Evolutionary conservation across 2,888 invertebrate species (phyloP), one percentile per base, ranked within the genome.

Genomic region (Chymomyza procnemis): DNA sequence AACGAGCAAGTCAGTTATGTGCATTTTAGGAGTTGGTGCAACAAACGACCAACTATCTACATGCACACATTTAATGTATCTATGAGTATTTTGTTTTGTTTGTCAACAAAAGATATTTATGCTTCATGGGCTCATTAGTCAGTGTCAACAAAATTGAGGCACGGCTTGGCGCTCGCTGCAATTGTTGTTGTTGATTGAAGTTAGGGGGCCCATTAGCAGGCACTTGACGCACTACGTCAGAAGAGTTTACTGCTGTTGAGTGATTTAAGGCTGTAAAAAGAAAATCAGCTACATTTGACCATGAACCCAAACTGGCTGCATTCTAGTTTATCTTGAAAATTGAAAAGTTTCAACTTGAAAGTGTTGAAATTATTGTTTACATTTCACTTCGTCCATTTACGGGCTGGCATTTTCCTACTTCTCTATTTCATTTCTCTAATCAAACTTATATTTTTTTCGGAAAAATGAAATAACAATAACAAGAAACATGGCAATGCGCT

Each of bases 301-400:
- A 54, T 73, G 73, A 73, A 73, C 71, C 56, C 19, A 21, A 21
- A 26, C 26, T 26, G 26, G 26, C 50, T 18, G 50, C 50, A 50
- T 41, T 41, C 34, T 41, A 12, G 9, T 41, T 41, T 41, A 41
- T 41, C 34, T 41, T 41, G 12, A 41, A 41, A 41, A 12, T 41
- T 8, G n/a, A n/a, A n/a, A 50, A 18, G 9, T 18, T 16, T 50
- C 48, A 6, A 50, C 48, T 14, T 50, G 71, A 67, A 83, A 83
- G 84, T 81, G 81, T 84, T 81, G 77, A 83, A 80, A 78, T 14
- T 21, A 71, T 74, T 78, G 73, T 74, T 79, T 80, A 72, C 66
- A 60, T 77, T 72, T 64, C 61, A 22, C 21, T 63, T 67, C 69
- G 70, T 63, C 56, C 18, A 50, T 48, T 47, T 64, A 46, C 69